phyloP scores from a whole-genome alignment of 2,797 vertebrate genomes.

The Anguilla anguilla region DNA sequence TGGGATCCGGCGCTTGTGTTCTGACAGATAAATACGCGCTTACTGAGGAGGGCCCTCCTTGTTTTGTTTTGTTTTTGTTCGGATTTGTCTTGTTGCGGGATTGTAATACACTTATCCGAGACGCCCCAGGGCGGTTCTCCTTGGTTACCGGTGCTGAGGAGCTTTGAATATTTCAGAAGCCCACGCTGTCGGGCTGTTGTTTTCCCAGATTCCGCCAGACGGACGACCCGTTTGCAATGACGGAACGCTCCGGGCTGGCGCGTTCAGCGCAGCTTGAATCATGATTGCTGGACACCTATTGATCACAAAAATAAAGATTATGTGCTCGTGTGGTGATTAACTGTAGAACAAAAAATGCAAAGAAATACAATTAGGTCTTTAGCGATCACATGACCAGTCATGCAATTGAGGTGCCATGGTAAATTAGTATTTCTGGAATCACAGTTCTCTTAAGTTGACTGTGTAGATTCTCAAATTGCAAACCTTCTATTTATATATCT shows the following conservation, averaged over 20 bases:
- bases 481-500: too few species aligned
- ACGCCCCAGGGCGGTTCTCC: background rate
- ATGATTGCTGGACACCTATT: background rate
- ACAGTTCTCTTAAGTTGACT: too few species aligned
- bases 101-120: background rate
- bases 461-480: too few species aligned
- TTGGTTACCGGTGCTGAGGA: background rate
- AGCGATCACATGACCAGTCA: background rate
- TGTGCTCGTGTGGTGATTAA: background rate
- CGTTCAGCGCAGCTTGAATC: background rate
- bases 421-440: too few species aligned
- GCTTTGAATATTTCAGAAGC: constrained; percentile 5
- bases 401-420: background rate
- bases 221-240: background rate
- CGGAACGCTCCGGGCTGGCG: background rate
- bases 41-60: background rate
- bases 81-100: constrained; percentile 4
- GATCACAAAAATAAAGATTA: background rate
- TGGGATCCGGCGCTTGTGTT: background rate
- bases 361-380: background rate
- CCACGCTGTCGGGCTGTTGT: background rate
- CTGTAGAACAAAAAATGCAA: background rate
- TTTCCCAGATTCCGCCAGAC: background rate
- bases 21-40: background rate
- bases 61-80: background rate